Evolutionary conservation across 2,113 vertebrate genomes (phyloP).

Genomic region (Archocentrus centrarchus): DNA sequence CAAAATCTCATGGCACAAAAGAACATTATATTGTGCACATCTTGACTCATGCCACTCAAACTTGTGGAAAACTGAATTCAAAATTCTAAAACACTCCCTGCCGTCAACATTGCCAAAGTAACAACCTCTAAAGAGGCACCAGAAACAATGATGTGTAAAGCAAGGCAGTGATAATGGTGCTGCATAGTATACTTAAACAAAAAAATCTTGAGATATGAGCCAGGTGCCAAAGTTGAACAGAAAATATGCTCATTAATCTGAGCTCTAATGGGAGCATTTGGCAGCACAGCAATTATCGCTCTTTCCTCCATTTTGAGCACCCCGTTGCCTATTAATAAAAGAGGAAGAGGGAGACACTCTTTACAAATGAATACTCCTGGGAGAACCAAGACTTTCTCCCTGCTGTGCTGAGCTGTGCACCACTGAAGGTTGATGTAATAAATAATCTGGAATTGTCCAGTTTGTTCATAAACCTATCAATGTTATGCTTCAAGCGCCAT

Average conservation of each 20-base stretch:
- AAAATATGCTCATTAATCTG: slow-evolving; percentile 55
- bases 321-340: slow-evolving; percentile 53
- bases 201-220: slow-evolving; percentile 37
- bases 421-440: slow-evolving; percentile 46
- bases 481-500: slow-evolving; percentile 18
- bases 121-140: background rate
- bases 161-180: background rate
- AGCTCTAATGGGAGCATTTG: slow-evolving; percentile 67
- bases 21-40: background rate
- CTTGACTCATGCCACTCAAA: background rate
- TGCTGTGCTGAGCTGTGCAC: slow-evolving; percentile 42
- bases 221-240: slow-evolving; percentile 47
- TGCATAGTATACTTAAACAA: background rate
- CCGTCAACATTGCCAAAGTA: background rate
- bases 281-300: slow-evolving; percentile 52
- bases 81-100: background rate
- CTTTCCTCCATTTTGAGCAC: slow-evolving; percentile 47
- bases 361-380: slow-evolving; percentile 66
- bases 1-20: background rate
- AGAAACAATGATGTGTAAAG: background rate
- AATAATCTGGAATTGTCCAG: slow-evolving; percentile 46
- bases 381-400: slow-evolving; percentile 48
- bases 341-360: slow-evolving; percentile 38
- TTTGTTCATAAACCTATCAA: slow-evolving; percentile 58
- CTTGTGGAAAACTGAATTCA: background rate